Evolutionary conservation across 2,888 invertebrate species (phyloP).

Genomic region (Spialia ferax): DNA sequence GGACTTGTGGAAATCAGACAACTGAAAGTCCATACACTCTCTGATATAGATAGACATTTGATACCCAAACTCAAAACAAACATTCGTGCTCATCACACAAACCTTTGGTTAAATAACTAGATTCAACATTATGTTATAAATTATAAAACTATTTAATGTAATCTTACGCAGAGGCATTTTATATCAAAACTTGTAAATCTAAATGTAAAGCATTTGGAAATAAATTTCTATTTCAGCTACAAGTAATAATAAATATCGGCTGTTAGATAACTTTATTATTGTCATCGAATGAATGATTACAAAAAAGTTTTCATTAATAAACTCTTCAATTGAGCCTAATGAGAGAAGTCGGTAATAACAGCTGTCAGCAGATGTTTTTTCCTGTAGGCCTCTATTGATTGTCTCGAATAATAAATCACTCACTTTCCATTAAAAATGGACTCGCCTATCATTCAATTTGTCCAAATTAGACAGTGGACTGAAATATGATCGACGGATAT

Average conservation of each 20-base stretch:
- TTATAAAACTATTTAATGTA: no score
- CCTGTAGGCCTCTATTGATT: slow-evolving; percentile 6
- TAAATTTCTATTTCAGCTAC: neutral
- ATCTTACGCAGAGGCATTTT: no score
- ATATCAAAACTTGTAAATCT: no score
- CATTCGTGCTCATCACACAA: no score
- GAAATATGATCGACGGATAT: slow-evolving; percentile 42
- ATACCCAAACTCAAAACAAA: no score
- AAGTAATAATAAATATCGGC: neutral
- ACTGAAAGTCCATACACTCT: no score
- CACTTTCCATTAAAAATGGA: slow-evolving; percentile 28
- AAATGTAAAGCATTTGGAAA: no score
- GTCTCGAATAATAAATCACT: slow-evolving; percentile 31
- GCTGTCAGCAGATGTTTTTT: slow-evolving; percentile 18
- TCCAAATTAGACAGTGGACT: slow-evolving; percentile 42
- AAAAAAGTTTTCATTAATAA: neutral
- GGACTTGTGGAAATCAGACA: no score
- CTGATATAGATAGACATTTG: no score
- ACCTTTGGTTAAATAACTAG: no score
- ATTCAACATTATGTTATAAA: no score
- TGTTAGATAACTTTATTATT: neutral
- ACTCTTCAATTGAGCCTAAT: neutral
- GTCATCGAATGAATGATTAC: neutral
- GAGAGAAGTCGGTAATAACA: neutral
- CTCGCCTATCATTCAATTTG: slow-evolving; percentile 41